Evolutionary conservation across 1,140 invertebrate genomes (phyloP), one percentile per base, ranked within the genome.

Genomic region (Hesperophylax magnus): DNA sequence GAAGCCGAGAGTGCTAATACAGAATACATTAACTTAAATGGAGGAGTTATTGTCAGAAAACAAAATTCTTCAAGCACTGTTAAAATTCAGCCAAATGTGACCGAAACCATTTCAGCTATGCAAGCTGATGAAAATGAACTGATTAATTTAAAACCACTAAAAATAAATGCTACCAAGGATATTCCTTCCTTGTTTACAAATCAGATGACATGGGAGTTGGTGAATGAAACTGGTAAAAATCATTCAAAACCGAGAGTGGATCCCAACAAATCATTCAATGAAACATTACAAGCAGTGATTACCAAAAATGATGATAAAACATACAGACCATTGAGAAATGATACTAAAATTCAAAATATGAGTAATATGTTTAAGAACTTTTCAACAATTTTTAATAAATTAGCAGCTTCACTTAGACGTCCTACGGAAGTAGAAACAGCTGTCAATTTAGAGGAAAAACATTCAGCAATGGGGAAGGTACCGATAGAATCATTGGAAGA

Each of bases 211-310:
- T 90, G 87, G 87, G 88, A 88, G 85, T 86, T 88, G 75, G 87
- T 89, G 17, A 91, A 90, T 84, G 90, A 87, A 77, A 90, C 87
- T 15, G 88, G 86, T 47, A 88, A 85, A 78, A 86, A 87, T 76
- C 87, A 88, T 82, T 85, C 87, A 31, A 87, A 86, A 22, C 84
- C 83, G 58, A 86, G 81, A 83, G 89, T 88, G 86, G 84, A 84
- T 71, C 87, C 88, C 34, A 88, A 87, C 84, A 90, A 89, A 85
- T 88, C 87, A 85, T 90, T 88, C 52, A 89, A 91, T 80, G 89
- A 91, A 79, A 91, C 90, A 31, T 85, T 91, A 79, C 89, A 90
- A 85, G 89, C 89, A 6, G 88, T 90, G 20, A 89, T 91, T 56
- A 89, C 88, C 7, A 89, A 87, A 86, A 89, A 91, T 85, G 88